Evolutionary conservation across 2,888 invertebrate genomes (phyloP), one percentile per base, ranked within the genome.

Genomic region (Leucophenga montana): DNA sequence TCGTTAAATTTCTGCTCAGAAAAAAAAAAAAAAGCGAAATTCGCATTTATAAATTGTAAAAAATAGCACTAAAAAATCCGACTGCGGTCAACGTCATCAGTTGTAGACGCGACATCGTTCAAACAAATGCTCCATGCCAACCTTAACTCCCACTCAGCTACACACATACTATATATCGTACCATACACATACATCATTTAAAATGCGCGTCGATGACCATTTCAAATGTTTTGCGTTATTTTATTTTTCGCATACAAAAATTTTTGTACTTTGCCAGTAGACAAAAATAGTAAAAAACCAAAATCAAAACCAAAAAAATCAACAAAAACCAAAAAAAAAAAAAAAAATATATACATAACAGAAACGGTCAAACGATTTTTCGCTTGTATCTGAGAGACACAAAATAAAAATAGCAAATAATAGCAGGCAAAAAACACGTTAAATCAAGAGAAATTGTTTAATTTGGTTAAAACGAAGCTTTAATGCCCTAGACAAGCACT

Each of bases 161-260:
- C 5, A 73, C 66, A 71, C 68, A 44, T 59, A 67, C n/a, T 18
- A 54, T 16, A 46, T 33, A 27, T 33, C 66, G 27, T 50, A 44
- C 67, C 20, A 65, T 46, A 56, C 56, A 71, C 68, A 85, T 85
- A 80, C 79, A 84, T 84, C 85, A 84, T 84, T 85, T 84, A 82
- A 84, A 85, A 84, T 84, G 79, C 85, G 79, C 84, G 82, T 83
- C 85, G 84, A 85, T 85, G 85, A 82, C 81, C 82, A 84, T 83
- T 83, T 84, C 77, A 82, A 83, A 84, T 83, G 84, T 27, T 68
- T 77, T 72, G 72, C 73, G 70, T 65, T 50, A 62, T 71, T 67
- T 71, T 69, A 56, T 62, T 71, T 62, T 67, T 64, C 46, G 66
- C 50, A 65, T 44, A 67, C 59, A 59, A 50, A 62, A 46, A 54